Evolutionary conservation across 2,113 vertebrate genomes (phyloP).

Genomic region (Geococcyx californianus): DNA sequence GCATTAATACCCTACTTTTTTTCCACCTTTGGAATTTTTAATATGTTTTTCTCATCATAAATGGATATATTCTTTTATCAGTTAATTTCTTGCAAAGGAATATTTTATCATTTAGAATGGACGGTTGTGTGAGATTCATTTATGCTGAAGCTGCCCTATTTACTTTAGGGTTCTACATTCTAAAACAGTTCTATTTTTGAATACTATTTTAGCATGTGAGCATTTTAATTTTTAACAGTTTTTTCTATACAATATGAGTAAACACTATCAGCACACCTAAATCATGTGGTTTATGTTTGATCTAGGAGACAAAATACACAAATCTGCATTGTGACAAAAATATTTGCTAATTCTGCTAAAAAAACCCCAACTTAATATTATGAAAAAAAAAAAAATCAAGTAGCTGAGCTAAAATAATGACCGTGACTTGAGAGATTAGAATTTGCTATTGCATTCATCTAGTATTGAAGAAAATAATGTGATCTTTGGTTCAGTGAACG

Average conservation of each 20-base stretch:
- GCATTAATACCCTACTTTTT: background rate
- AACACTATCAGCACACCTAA: background rate
- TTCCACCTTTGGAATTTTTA: background rate
- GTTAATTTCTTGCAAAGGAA: conserved; percentile 12
- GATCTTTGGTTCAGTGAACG: background rate
- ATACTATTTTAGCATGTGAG: background rate
- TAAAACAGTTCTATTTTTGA: background rate
- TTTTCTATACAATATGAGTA: background rate
- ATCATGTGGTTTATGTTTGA: background rate
- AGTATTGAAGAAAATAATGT: background rate
- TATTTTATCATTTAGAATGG: background rate
- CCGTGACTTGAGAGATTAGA: background rate
- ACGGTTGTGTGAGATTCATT: background rate
- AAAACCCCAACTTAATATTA: background rate
- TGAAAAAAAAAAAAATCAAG: background rate
- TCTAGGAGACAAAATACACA: background rate
- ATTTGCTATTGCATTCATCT: conserved; percentile 4
- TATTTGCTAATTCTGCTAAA: background rate
- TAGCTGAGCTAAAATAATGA: background rate
- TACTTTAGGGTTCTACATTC: background rate
- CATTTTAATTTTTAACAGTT: background rate
- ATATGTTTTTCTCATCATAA: background rate
- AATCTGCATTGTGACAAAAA: background rate
- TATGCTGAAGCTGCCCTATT: background rate
- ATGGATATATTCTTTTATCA: background rate